phyloP scores from a whole-genome alignment of 2,113 vertebrate species.

The Chlamydotis undulata region DNA sequence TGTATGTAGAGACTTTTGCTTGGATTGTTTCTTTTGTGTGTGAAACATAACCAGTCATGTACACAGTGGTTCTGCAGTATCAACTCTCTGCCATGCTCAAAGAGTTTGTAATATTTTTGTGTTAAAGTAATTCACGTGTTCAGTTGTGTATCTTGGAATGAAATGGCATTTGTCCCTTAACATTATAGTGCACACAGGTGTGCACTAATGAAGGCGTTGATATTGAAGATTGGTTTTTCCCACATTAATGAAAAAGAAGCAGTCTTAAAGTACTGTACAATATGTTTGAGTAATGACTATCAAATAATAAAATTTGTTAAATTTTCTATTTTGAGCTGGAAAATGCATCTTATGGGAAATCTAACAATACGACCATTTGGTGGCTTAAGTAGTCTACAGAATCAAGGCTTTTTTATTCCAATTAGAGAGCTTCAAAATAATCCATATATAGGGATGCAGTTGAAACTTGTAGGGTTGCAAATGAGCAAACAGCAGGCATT shows the following conservation, averaged over 20 bases:
- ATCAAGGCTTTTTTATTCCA: neutral
- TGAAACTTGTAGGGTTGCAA: neutral
- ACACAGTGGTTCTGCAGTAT: accelerated
- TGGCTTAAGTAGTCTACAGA: neutral
- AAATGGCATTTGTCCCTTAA: neutral
- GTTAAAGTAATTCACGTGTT: neutral
- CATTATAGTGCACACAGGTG: accelerated
- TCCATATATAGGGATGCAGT: neutral
- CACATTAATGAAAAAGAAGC: neutral
- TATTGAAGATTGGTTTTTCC: neutral
- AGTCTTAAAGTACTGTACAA: neutral
- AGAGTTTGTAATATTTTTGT: neutral
- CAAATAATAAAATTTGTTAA: neutral
- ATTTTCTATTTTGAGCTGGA: neutral
- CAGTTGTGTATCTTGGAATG: neutral
- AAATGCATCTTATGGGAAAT: neutral
- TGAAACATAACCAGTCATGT: neutral
- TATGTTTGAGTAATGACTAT: neutral
- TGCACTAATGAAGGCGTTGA: neutral
- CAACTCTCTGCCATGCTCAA: neutral
- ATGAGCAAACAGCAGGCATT: neutral
- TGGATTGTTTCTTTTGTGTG: neutral
- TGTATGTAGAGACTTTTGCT: neutral
- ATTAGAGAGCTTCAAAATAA: neutral
- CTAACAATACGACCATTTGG: neutral